Evolutionary conservation across 2,113 vertebrate genomes (phyloP).

Genomic region (Chauna torquata): DNA sequence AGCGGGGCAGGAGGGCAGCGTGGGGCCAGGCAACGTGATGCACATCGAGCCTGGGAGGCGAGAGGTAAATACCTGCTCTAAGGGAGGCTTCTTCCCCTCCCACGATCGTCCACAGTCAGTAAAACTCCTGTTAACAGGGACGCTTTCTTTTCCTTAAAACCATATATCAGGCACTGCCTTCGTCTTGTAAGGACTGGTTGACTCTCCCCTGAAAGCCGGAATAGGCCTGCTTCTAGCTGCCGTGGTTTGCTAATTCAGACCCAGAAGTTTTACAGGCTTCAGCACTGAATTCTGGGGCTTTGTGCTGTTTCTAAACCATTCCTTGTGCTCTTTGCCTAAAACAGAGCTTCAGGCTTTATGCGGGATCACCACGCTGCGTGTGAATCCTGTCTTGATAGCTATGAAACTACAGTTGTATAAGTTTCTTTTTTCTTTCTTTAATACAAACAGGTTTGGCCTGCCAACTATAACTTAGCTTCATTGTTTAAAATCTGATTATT

Average conservation of each 20-base stretch:
- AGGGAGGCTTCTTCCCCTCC: neutral
- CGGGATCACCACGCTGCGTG: neutral
- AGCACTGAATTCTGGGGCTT: neutral
- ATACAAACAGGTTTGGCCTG: neutral
- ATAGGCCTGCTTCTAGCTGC: neutral
- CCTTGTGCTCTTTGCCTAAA: neutral
- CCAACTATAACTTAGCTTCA: neutral
- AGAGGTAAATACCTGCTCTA: rapidly evolving
- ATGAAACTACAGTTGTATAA: neutral
- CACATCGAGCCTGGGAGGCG: too few species aligned
- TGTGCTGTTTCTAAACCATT: neutral
- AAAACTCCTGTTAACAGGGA: neutral
- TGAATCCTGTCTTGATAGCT: neutral
- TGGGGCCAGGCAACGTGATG: too few species aligned
- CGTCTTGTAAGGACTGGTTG: neutral
- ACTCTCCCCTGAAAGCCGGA: neutral
- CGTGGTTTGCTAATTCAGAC: neutral
- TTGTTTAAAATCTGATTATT: neutral
- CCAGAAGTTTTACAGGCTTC: neutral
- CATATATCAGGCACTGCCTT: neutral
- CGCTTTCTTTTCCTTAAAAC: neutral
- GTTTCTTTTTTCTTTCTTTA: neutral
- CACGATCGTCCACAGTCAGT: neutral
- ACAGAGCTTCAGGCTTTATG: neutral
- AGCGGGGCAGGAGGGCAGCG: neutral